Evolutionary conservation across 2,888 invertebrate species (phyloP), one percentile per base, ranked within the genome.

Genomic region (Lobophora halterata): DNA sequence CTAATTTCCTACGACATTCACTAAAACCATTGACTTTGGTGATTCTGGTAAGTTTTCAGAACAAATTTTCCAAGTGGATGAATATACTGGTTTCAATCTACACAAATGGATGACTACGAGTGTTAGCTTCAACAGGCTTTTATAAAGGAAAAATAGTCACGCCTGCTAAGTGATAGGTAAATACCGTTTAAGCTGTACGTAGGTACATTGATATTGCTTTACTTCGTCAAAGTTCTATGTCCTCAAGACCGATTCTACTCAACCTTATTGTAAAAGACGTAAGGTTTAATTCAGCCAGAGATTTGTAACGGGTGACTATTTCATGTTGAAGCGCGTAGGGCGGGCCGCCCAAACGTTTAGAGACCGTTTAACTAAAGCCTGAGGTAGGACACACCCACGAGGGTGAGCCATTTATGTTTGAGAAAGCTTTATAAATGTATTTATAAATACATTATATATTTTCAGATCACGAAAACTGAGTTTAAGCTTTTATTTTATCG

Each of bases 291-390:
- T 68, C 65, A 5, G 24, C 26, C 8, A 3, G 16, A 8, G 37
- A 32, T 34, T 38, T 18, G 46, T 26, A 18, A 31, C 39, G 49
- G 60, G 55, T 47, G 55, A 59, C 71, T 66, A 46, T 65, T 67
- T 76, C 65, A 59, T 46, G 60, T 62, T 62, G 60, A 69, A 73
- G 70, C 65, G 55, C 58, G 73, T 75, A 83, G 86, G 87, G 87
- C 87, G 86, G 86, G 82, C 86, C 86, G 87, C 87, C 87, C 87
- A 87, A 87, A 78, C 87, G 86, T 86, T 87, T 87, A 86, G 78
- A 79, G 76, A 79, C 70, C 83, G 83, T 86, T 87, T 87, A 86
- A 73, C 78, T 72, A 71, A 75, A 72, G 75, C 68, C 42, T 45
- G 73, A 75, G 63, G 68, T 67, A 53, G 55, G 83, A 79, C 83